Conservation (phyloP, 2,797 vertebrate species). For the Phalanger gymnotis region DNA sequence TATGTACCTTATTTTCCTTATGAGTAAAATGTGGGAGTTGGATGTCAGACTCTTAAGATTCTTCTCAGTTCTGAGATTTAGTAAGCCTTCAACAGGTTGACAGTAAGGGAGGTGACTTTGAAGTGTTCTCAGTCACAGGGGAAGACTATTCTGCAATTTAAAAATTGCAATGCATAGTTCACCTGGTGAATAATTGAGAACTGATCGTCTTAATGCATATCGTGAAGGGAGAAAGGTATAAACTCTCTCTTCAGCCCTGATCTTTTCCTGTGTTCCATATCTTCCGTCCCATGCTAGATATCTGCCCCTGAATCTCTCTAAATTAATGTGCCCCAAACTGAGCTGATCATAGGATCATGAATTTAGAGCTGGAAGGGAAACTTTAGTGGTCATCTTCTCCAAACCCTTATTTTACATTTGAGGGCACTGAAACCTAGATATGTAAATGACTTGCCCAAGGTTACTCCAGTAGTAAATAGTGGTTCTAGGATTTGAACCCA, state of each 20-base stretch:
- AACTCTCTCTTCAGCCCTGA: neutral
- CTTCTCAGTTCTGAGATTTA: neutral
- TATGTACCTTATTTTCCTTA: neutral
- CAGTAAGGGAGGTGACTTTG: neutral
- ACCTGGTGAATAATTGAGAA: conserved; percentile 4
- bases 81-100: neutral
- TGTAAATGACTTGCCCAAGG: too few species aligned
- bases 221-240: neutral
- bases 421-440: too few species aligned
- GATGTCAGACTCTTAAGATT: neutral
- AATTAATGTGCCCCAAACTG: neutral
- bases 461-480: too few species aligned
- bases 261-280: neutral
- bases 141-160: neutral
- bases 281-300: neutral
- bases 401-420: too few species aligned
- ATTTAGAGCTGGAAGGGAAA: neutral
- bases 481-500: too few species aligned
- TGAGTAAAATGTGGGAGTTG: neutral
- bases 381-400: too few species aligned
- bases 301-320: too few species aligned
- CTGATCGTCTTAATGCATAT: conserved; percentile 23
- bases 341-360: neutral
- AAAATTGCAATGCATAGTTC: neutral
- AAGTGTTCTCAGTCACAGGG: conserved; percentile 9